These are phyloP conservation scores for Aleiodes testaceus DNA, from an alignment of 2,888 invertebrate genomes.

Conservation along the genomic window DNA sequence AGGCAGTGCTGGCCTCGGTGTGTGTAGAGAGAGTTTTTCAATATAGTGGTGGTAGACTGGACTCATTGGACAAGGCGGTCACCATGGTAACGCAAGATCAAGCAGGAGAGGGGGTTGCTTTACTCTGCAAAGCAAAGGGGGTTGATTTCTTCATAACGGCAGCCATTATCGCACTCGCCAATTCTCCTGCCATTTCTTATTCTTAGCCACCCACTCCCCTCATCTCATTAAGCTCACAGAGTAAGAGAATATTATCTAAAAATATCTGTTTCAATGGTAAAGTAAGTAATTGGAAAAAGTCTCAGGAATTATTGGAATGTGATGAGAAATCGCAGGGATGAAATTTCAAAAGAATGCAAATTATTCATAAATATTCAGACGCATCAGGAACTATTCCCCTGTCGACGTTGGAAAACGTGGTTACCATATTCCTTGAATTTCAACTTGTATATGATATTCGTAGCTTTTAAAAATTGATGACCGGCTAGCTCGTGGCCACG, in stretches of 20 bases:
- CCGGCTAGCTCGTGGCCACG: slow-evolving; percentile 63
- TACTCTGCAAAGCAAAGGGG: slow-evolving; percentile 53
- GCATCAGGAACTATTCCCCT: slow-evolving; percentile 47
- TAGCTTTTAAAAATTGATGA: slow-evolving; percentile 70
- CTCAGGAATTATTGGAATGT: slow-evolving; percentile 11
- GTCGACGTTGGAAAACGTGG: slow-evolving; percentile 59
- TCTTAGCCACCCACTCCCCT: slow-evolving; percentile 46
- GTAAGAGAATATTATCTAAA: slow-evolving; percentile 66
- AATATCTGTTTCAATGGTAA: slow-evolving; percentile 63
- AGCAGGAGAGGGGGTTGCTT: slow-evolving; percentile 51
- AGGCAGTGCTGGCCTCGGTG: neutral
- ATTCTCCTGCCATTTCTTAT: slow-evolving; percentile 48
- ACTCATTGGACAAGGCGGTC: slow-evolving; percentile 69
- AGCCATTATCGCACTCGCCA: slow-evolving; percentile 58
- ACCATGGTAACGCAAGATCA: slow-evolving; percentile 66
- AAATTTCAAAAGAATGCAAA: slow-evolving; percentile 18
- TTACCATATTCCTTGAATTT: slow-evolving; percentile 67
- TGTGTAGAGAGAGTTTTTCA: slow-evolving; percentile 17
- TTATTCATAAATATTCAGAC: slow-evolving; percentile 50
- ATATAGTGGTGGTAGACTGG: slow-evolving; percentile 48
- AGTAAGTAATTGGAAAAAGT: slow-evolving; percentile 68
- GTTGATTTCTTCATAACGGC: slow-evolving; percentile 73
- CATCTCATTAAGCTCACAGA: slow-evolving; percentile 64
- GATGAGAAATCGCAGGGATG: slow-evolving; percentile 41
- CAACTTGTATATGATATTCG: slow-evolving; percentile 59